A percentile compares a stretch with the other conserved stretches of the same genome.
These are phyloP conservation scores for Patiria pectinifera DNA, from an alignment of 53 echinoderm and acorn worm species.

Conservation along the genomic window DNA sequence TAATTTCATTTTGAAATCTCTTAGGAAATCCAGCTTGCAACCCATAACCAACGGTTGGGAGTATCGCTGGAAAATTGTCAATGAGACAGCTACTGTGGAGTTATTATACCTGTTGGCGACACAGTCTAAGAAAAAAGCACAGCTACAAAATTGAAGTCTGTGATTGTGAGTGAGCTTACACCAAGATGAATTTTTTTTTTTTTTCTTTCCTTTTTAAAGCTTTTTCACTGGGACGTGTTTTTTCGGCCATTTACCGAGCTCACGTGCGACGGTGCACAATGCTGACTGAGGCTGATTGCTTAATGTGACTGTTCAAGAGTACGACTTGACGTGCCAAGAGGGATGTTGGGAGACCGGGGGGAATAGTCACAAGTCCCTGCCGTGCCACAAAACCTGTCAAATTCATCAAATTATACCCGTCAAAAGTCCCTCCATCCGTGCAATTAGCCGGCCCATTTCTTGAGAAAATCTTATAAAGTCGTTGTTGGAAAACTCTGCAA, in stretches of 20 bases:
- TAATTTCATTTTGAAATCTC: conserved; percentile 22
- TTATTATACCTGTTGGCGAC: conserved; percentile 32
- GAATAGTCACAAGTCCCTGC: conserved; percentile 20
- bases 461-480: conserved; percentile 41
- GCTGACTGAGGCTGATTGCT: conserved; percentile 41
- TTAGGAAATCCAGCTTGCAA: conserved; percentile 45
- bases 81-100: conserved; percentile 4
- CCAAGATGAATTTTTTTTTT: not conserved
- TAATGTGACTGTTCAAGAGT: conserved; percentile 58
- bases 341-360: conserved; percentile 16
- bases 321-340: conserved; percentile 19
- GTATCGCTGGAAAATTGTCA: conserved; percentile 33
- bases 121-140: conserved; percentile 2
- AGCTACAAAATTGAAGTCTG: conserved; percentile 1
- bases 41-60: conserved; percentile 22
- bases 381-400: conserved; percentile 47
- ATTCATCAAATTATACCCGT: conserved; percentile 63
- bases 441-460: conserved; percentile 60
- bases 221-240: conserved; percentile 10
- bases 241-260: conserved; percentile 34
- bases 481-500: conserved; percentile 25
- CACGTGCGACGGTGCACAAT: conserved; percentile 40
- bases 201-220: not conserved
- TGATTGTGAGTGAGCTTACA: conserved; percentile 23
- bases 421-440: conserved; percentile 35